Evolutionary conservation across 2,888 invertebrate genomes (phyloP).

Genomic region (Opisthograptis luteolata): DNA sequence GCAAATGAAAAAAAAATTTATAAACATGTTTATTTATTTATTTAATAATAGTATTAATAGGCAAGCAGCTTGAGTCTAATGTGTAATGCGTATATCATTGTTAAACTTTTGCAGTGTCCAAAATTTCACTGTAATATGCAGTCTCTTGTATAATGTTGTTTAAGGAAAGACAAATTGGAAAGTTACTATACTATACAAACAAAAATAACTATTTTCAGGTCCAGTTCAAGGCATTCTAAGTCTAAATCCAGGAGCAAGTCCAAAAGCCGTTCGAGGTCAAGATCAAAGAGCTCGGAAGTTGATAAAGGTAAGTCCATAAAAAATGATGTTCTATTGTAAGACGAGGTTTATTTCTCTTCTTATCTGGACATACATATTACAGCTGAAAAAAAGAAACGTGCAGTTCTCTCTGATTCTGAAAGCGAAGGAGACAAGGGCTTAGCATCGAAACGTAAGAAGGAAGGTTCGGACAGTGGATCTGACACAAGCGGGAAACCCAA

Average conservation of each 20-base stretch:
- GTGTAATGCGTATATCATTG: too few relatives aligned
- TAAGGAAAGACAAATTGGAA: too few relatives aligned
- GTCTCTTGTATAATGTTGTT: too few relatives aligned
- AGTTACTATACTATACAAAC: too few relatives aligned
- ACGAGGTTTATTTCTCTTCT: background rate
- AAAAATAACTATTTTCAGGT: constrained; percentile 47
- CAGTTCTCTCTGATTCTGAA: constrained; percentile 81
- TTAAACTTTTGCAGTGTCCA: too few relatives aligned
- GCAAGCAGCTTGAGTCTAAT: too few relatives aligned
- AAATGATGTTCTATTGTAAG: too few relatives aligned
- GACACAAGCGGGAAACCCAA: constrained; percentile 73
- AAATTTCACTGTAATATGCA: too few relatives aligned
- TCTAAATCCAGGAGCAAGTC: constrained; percentile 74
- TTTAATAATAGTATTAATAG: too few relatives aligned
- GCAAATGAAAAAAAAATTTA: too few relatives aligned
- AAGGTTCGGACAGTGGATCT: constrained; percentile 73
- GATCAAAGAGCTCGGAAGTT: constrained; percentile 70
- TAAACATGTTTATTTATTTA: too few relatives aligned
- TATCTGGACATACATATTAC: background rate
- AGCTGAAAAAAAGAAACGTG: constrained; percentile 73
- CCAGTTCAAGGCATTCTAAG: constrained; percentile 68
- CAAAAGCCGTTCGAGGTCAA: constrained; percentile 72
- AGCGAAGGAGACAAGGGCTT: constrained; percentile 61
- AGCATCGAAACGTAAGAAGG: constrained; percentile 71
- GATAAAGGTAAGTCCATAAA: constrained; percentile 57